Conservation (phyloP, 1,140 invertebrate species). For the Contarinia nasturtii region DNA sequence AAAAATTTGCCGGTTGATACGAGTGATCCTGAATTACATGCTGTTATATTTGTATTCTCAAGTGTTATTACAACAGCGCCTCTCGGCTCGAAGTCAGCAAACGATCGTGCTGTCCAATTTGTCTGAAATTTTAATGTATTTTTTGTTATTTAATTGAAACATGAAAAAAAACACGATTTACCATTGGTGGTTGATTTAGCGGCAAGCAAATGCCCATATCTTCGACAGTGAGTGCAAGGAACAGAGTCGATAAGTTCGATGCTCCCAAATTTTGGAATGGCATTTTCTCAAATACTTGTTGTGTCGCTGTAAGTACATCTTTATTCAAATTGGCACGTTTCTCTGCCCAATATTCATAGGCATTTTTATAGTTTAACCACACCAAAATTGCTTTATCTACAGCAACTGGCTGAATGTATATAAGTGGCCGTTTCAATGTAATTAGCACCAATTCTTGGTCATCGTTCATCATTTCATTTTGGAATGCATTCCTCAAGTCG, state of each 20-base stretch:
- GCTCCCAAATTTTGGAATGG: slow-evolving; percentile 50
- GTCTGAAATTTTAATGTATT: slow-evolving; percentile 15
- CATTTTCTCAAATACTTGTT: slow-evolving; percentile 55
- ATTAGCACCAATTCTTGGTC: slow-evolving; percentile 91
- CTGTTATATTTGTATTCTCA: slow-evolving; percentile 84
- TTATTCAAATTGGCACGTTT: slow-evolving; percentile 75
- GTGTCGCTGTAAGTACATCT: slow-evolving; percentile 65
- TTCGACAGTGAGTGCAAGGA: slow-evolving; percentile 85
- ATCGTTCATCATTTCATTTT: slow-evolving; percentile 80
- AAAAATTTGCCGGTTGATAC: slow-evolving; percentile 62
- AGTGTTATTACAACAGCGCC: slow-evolving; percentile 86
- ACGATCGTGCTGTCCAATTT: slow-evolving; percentile 40
- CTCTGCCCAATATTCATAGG: slow-evolving; percentile 97
- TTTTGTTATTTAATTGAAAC: slow-evolving; percentile 3
- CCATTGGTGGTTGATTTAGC: slow-evolving; percentile 55
- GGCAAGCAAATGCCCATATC: slow-evolving; percentile 95
- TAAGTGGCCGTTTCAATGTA: slow-evolving; percentile 71
- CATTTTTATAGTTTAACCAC: slow-evolving; percentile 97
- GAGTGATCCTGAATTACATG: slow-evolving; percentile 62
- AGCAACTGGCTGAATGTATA: slow-evolving; percentile 89
- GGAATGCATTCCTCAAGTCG: slow-evolving; percentile 58
- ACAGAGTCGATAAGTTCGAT: slow-evolving; percentile 70
- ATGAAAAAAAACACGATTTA: slow-evolving; percentile 17
- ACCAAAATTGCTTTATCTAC: slow-evolving; percentile 93
- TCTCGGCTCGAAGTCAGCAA: slow-evolving; percentile 60